Percentiles rank a stretch among this genome's conserved stretches.
Conservation (phyloP, 2,113 vertebrate genomes). For the Archocentrus centrarchus region DNA sequence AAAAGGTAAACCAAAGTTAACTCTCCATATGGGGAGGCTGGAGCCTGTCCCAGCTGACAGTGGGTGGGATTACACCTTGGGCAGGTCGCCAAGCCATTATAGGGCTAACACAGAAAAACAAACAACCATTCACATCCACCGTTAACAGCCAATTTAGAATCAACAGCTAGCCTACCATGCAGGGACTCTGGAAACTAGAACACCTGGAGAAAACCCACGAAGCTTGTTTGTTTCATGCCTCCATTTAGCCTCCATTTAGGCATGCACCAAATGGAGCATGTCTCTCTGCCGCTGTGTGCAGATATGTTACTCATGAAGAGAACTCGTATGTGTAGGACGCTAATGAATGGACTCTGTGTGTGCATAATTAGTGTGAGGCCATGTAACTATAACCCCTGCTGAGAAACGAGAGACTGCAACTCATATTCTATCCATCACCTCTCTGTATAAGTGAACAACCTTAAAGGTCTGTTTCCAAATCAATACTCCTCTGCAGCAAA, state of each 20-base stretch:
- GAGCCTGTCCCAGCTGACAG: background rate
- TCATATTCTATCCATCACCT: background rate
- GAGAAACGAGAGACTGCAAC: conserved; percentile 21
- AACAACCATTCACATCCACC: background rate
- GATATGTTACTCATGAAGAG: background rate
- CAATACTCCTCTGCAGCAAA: conserved; percentile 52
- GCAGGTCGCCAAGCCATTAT: background rate
- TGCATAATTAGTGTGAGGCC: background rate
- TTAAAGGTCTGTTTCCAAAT: conserved; percentile 48
- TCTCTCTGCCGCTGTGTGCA: background rate
- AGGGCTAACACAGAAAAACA: conserved; percentile 6
- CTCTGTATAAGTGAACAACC: conserved; percentile 18
- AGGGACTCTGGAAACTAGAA: background rate
- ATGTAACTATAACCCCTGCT: background rate
- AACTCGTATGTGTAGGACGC: background rate
- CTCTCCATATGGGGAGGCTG: background rate
- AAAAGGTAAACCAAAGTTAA: conserved; percentile 8
- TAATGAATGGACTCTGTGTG: background rate
- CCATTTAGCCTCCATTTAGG: conserved; percentile 19
- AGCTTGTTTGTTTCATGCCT: background rate
- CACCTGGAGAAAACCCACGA: background rate
- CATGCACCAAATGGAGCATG: conserved; percentile 14
- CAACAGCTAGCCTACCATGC: conserved; percentile 1
- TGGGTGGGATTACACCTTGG: background rate
- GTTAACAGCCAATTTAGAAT: background rate